Conservation (phyloP, 2,888 invertebrate species). For the Mimachlamys varia region DNA sequence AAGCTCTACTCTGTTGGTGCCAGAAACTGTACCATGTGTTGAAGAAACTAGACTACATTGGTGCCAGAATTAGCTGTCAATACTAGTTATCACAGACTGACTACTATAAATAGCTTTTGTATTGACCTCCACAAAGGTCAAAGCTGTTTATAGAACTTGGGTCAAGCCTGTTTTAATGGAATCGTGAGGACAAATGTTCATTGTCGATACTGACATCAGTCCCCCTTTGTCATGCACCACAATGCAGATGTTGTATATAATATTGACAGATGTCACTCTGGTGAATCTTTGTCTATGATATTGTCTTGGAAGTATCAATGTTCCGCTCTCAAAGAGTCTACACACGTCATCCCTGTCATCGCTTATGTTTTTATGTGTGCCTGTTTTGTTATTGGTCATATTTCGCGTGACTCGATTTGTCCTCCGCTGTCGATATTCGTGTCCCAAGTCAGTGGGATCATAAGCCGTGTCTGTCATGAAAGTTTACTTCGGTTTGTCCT, state of each 20-base stretch:
- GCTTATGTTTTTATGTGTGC: not conserved
- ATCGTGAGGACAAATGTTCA: not conserved
- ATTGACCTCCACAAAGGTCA: not conserved
- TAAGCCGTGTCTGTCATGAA: too few relatives aligned
- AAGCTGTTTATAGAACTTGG: not conserved
- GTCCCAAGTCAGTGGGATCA: too few relatives aligned
- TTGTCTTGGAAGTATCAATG: not conserved
- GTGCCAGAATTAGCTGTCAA: not conserved
- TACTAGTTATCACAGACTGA: not conserved
- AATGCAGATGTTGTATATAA: conserved; percentile 12
- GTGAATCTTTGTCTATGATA: not conserved
- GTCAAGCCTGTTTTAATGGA: not conserved
- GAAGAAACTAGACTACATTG: not conserved
- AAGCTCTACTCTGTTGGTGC: not conserved
- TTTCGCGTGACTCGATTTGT: not conserved
- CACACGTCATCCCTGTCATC: not conserved
- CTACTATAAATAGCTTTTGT: not conserved
- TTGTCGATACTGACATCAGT: not conserved
- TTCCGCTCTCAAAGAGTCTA: conserved; percentile 10
- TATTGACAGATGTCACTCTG: not conserved
- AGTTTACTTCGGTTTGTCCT: too few relatives aligned
- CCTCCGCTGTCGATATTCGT: too few relatives aligned
- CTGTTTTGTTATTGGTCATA: not conserved
- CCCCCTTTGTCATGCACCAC: not conserved
- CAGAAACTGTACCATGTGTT: not conserved